phyloP scores from a whole-genome alignment of 2,113 vertebrate genomes.

The Nycticorax nycticorax region DNA sequence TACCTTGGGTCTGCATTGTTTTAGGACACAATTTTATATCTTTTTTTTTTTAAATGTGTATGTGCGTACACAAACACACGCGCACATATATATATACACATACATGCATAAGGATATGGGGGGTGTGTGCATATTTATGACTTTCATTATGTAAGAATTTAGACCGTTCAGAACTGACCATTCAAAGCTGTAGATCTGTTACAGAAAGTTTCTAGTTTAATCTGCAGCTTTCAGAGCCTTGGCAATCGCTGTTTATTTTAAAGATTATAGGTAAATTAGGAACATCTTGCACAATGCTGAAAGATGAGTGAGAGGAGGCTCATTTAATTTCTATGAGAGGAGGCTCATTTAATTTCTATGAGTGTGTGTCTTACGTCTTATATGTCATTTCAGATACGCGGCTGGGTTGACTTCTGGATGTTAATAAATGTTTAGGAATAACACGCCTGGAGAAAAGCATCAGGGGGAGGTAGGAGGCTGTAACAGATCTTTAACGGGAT shows the following conservation, averaged over 20 bases:
- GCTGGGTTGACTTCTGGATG: constrained; percentile 27
- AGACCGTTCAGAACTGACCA: not conserved
- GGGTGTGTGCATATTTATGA: not conserved
- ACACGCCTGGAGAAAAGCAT: not conserved
- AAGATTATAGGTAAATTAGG: not conserved
- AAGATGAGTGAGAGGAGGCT: not conserved
- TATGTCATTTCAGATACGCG: not conserved
- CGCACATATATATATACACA: not conserved
- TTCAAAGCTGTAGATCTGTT: not conserved
- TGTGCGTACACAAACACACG: not conserved
- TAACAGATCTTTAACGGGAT: constrained; percentile 3
- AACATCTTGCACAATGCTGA: not conserved
- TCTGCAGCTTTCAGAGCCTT: constrained; percentile 14
- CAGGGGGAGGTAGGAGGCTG: not conserved
- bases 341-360: not conserved
- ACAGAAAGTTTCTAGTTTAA: constrained; percentile 2
- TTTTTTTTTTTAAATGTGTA: too few relatives aligned
- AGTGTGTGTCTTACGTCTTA: not conserved
- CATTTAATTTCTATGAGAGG: not conserved
- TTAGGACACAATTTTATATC: not conserved
- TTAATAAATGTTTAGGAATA: constrained; percentile 42
- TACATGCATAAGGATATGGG: not conserved
- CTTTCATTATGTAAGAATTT: not conserved
- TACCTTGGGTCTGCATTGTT: not conserved
- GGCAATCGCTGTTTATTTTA: constrained; percentile 28